These are phyloP conservation scores for Pissodes strobi DNA, from an alignment of 1,140 invertebrate species.

Conservation along the genomic window DNA sequence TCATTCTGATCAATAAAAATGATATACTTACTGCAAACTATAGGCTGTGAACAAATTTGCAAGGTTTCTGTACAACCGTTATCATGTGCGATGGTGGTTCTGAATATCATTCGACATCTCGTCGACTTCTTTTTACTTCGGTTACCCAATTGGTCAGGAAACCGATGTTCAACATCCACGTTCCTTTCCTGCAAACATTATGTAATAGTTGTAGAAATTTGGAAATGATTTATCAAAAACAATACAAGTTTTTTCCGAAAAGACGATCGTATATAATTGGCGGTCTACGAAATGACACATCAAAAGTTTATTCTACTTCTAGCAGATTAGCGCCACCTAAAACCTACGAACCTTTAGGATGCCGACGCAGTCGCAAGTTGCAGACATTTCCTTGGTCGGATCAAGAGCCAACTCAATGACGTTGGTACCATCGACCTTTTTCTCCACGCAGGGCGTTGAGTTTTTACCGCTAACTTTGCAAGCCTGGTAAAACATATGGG, in stretches of 20 bases:
- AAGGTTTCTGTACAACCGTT: constrained; percentile 80
- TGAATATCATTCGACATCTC: constrained; percentile 91
- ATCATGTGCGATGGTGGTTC: constrained; percentile 75
- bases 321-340: too few species aligned
- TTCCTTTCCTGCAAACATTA: constrained; percentile 81
- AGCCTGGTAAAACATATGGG: constrained; percentile 95
- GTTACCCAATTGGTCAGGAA: constrained; percentile 72
- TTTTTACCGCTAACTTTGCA: constrained; percentile 95
- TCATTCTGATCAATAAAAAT: too few species aligned
- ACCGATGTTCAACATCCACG: constrained; percentile 93
- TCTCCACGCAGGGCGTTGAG: constrained; percentile 88
- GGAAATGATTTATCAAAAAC: not conserved
- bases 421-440: constrained; percentile 88
- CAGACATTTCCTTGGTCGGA: constrained; percentile 87
- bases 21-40: constrained; percentile 95
- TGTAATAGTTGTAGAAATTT: not conserved
- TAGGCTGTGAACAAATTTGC: constrained; percentile 91
- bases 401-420: constrained; percentile 91
- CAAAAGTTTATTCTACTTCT: too few species aligned
- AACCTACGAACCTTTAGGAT: constrained; percentile 66
- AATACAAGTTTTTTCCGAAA: not conserved
- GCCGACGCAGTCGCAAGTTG: constrained; percentile 85
- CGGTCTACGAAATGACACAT: too few species aligned
- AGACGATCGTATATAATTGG: not conserved
- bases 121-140: constrained; percentile 93